phyloP scores from a whole-genome alignment of 2,888 invertebrate species.

The Cancer borealis region DNA sequence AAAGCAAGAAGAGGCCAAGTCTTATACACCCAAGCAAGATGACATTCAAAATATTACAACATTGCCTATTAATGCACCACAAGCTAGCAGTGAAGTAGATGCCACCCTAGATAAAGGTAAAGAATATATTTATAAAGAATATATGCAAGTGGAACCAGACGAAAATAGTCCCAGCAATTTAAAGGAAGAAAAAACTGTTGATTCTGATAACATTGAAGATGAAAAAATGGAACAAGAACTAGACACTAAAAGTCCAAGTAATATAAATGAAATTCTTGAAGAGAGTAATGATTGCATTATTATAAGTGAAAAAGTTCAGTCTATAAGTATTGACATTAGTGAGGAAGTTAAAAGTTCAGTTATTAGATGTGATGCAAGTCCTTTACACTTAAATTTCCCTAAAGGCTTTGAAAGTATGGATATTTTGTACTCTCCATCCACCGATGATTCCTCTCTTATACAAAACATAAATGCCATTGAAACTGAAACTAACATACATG shows the following conservation, averaged over 20 bases:
- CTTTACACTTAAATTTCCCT: background rate
- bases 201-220: no score
- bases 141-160: background rate
- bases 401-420: constrained; percentile 23
- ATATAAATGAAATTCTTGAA: background rate
- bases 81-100: background rate
- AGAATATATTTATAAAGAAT: background rate
- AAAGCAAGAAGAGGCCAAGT: background rate
- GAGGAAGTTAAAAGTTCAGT: background rate
- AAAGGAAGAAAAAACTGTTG: background rate
- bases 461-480: background rate
- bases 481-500: background rate
- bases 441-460: background rate
- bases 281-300: constrained; percentile 4
- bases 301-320: background rate
- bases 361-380: background rate
- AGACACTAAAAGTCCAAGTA: background rate
- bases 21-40: background rate
- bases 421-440: background rate
- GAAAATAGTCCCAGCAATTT: background rate
- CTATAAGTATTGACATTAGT: background rate
- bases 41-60: background rate
- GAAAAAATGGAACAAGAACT: no score
- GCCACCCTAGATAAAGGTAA: background rate
- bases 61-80: background rate